Evolutionary conservation across 2,888 invertebrate genomes (phyloP).

Genomic region (Ochropleura leucogaster): DNA sequence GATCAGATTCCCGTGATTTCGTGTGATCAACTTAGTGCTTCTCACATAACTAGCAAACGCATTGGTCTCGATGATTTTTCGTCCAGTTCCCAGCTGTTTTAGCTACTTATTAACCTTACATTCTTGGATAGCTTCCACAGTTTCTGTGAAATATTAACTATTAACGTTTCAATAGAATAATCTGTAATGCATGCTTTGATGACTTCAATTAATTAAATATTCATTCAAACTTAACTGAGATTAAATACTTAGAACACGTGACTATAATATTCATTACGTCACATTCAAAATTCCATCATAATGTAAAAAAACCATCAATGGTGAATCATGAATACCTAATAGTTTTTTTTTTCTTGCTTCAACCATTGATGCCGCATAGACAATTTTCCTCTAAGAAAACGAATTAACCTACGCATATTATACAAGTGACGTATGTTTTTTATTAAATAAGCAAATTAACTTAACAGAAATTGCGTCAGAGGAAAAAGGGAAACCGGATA

Average conservation of each 20-base stretch:
- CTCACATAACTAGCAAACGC: not conserved
- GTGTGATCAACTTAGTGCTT: not conserved
- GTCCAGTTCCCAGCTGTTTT: not conserved
- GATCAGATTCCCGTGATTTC: not conserved
- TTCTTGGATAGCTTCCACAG: constrained; percentile 33
- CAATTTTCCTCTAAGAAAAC: constrained; percentile 22
- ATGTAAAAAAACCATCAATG: too few relatives aligned
- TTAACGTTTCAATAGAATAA: constrained; percentile 19
- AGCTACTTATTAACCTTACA: not conserved
- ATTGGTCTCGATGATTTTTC: not conserved
- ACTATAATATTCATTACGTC: not conserved
- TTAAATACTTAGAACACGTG: not conserved
- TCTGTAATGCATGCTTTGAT: constrained; percentile 14
- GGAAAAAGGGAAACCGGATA: constrained; percentile 9
- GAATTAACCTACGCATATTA: constrained; percentile 2
- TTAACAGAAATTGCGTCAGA: constrained; percentile 21
- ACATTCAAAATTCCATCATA: too few relatives aligned
- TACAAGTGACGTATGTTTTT: constrained; percentile 11
- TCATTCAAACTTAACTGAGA: not conserved
- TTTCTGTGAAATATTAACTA: constrained; percentile 32
- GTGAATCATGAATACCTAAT: too few relatives aligned
- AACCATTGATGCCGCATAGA: too few relatives aligned
- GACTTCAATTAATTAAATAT: constrained; percentile 6
- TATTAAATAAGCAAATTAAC: not conserved
- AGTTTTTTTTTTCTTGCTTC: too few relatives aligned